Conservation (phyloP, 2,888 invertebrate genomes). For the Notodonta dromedarius region DNA sequence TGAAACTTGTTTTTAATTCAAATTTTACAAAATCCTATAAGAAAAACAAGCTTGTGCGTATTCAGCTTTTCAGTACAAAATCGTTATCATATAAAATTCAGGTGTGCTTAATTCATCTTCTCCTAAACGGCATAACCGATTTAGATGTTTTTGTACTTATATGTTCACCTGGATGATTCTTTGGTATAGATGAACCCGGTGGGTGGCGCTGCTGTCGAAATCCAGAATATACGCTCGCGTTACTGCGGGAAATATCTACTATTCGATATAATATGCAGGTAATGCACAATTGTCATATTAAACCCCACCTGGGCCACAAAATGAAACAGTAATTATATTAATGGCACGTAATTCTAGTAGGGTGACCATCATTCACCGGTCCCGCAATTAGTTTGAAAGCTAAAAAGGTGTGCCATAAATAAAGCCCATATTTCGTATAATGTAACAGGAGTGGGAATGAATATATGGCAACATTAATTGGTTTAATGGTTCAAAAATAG, state of each 20-base stretch:
- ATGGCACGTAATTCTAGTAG: conserved; percentile 33
- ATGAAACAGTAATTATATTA: conserved; percentile 39
- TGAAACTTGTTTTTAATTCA: no score
- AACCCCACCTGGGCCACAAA: conserved; percentile 8
- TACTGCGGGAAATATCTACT: not conserved
- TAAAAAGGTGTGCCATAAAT: conserved; percentile 25
- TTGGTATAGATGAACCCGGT: no score
- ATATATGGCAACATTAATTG: conserved; percentile 24
- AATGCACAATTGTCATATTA: conserved; percentile 4
- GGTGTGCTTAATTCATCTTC: no score
- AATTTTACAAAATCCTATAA: no score
- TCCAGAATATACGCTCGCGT: no score
- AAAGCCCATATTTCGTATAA: conserved; percentile 1
- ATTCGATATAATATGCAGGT: not conserved
- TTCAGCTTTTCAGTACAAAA: no score
- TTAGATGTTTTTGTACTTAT: no score
- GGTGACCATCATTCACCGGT: conserved; percentile 23
- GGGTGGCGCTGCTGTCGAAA: no score
- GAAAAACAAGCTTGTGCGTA: no score
- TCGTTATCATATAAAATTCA: no score
- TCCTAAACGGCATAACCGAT: no score
- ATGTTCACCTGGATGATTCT: no score
- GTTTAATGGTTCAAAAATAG: conserved; percentile 9
- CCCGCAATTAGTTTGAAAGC: conserved; percentile 35
- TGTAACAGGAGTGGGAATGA: conserved; percentile 14